A percentile compares a stretch with the other conserved stretches of the same genome.
phyloP scores from a whole-genome alignment of 2,113 vertebrate species.

The Microcebus jonahi region DNA sequence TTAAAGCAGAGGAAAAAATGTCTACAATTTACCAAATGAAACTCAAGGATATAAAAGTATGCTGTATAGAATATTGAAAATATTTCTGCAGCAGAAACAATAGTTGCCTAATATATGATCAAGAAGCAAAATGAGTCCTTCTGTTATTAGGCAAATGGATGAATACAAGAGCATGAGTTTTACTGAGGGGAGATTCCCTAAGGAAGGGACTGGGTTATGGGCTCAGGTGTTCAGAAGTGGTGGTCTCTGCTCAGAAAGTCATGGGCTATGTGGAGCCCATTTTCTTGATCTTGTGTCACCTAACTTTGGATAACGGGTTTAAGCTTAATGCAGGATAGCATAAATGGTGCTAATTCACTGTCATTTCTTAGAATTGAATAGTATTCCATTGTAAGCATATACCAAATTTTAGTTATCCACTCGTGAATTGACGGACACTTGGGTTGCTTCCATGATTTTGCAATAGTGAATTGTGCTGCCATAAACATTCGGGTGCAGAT shows the following conservation, averaged over 20 bases:
- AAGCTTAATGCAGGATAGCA: too few relatives aligned
- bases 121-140: slow-evolving; percentile 2
- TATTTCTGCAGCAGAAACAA: slow-evolving; percentile 33
- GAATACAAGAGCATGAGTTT: not conserved
- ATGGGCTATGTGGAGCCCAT: not conserved
- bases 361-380: too few relatives aligned
- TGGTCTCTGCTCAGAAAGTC: not conserved
- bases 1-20: slow-evolving; percentile 1
- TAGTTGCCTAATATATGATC: slow-evolving; percentile 24
- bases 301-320: too few relatives aligned
- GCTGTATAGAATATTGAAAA: slow-evolving; percentile 23
- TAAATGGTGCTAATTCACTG: too few relatives aligned
- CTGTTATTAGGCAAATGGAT: not conserved
- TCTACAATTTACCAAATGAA: slow-evolving; percentile 33
- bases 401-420: too few relatives aligned
- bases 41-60: slow-evolving; percentile 34
- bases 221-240: not conserved
- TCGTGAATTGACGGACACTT: too few relatives aligned
- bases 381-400: too few relatives aligned
- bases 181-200: not conserved
- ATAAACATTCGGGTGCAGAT: too few relatives aligned
- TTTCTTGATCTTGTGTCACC: too few relatives aligned
- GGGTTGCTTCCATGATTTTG: too few relatives aligned
- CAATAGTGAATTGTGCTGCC: too few relatives aligned
- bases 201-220: not conserved